A percentile compares a stretch with the other conserved stretches of the same genome.
These are phyloP conservation scores for Xenentodon cancila DNA, from an alignment of 2,797 vertebrate species.

Conservation along the genomic window DNA sequence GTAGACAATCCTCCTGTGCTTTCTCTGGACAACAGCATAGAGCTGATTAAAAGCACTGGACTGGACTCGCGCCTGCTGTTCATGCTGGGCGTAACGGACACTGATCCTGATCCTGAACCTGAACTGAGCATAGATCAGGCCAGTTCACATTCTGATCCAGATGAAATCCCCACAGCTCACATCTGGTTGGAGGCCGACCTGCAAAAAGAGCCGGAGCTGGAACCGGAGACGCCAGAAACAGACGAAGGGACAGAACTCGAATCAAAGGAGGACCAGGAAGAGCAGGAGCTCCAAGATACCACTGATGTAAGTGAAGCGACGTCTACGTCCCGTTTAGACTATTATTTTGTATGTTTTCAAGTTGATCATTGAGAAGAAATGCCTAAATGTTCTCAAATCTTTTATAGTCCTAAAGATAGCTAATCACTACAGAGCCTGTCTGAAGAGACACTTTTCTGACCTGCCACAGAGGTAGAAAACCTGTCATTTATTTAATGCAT, in stretches of 20 bases:
- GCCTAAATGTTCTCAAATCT: too few species aligned
- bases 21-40: conserved; percentile 78
- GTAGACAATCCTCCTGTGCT: conserved; percentile 64
- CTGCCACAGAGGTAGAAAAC: too few species aligned
- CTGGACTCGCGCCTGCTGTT: conserved; percentile 67
- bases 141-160: conserved; percentile 10
- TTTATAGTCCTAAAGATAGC: too few species aligned
- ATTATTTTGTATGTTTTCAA: too few species aligned
- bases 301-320: conserved; percentile 54
- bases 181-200: conserved; percentile 48
- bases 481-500: conserved; percentile 10
- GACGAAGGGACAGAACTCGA: background rate
- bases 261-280: background rate
- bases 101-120: background rate
- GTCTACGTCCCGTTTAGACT: too few species aligned
- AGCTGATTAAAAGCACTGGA: conserved; percentile 78
- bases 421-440: too few species aligned
- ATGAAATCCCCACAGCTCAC: conserved; percentile 10
- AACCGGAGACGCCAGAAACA: conserved; percentile 4
- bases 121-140: background rate
- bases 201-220: background rate
- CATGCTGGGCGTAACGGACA: conserved; percentile 47
- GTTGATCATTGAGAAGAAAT: too few species aligned
- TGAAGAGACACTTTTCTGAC: too few species aligned
- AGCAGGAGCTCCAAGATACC: background rate